Percentiles rank a stretch among this genome's conserved stretches.
These are phyloP conservation scores for Sebastes variabilis DNA, from an alignment of 2,797 vertebrate species.

Conservation along the genomic window DNA sequence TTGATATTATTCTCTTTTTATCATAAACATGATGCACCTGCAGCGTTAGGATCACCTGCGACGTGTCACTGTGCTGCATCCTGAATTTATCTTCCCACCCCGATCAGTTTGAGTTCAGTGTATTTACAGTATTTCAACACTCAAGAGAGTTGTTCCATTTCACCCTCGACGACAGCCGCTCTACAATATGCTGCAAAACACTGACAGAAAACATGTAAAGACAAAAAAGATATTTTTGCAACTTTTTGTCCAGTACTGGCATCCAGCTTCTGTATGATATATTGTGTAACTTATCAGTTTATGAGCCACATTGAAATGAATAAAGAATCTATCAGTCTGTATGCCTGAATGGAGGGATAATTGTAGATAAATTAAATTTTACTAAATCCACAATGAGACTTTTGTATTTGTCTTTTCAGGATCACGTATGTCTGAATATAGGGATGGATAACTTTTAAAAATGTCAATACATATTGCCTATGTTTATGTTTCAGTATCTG, in stretches of 20 bases:
- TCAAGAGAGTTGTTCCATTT: constrained; percentile 24
- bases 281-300: constrained; percentile 92
- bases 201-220: constrained; percentile 67
- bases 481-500: neutral
- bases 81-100: neutral
- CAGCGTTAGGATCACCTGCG: neutral
- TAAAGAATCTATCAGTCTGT: constrained; percentile 73
- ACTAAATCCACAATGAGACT: constrained; percentile 60
- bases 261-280: constrained; percentile 83
- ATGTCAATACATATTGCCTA: neutral
- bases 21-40: neutral
- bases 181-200: constrained; percentile 79
- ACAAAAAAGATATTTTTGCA: constrained; percentile 77
- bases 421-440: neutral
- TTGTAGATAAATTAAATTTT: constrained; percentile 79
- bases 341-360: constrained; percentile 66
- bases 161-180: constrained; percentile 40
- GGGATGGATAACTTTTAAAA: too few relatives aligned
- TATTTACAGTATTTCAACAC: constrained; percentile 14
- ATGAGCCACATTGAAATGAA: constrained; percentile 86
- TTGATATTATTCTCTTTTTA: constrained; percentile 17
- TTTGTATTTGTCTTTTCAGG: constrained; percentile 3
- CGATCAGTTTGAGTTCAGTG: constrained; percentile 7
- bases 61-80: constrained; percentile 8
- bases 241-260: constrained; percentile 71